A percentile compares a stretch with the other conserved stretches of the same genome.
These are phyloP conservation scores for Rhinogobio ventralis DNA, from an alignment of 2,797 vertebrate genomes.

Conservation along the genomic window DNA sequence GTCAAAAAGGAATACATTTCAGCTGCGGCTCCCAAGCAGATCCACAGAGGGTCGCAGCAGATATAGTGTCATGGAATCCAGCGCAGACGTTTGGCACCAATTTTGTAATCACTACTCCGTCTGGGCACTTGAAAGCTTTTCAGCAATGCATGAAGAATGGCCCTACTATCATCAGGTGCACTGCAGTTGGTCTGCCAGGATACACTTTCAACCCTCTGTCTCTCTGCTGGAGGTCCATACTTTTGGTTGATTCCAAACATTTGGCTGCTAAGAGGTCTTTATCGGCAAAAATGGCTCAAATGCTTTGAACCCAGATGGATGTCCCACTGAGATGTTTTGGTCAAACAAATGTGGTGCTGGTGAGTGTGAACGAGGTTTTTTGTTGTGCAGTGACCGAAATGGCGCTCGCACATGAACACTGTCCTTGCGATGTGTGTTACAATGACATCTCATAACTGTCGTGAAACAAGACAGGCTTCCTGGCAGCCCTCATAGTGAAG, in stretches of 20 bases:
- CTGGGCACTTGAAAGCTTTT: slow-evolving; percentile 42
- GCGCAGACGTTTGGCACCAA: slow-evolving; percentile 27
- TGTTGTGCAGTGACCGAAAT: neutral
- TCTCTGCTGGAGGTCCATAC: slow-evolving; percentile 30
- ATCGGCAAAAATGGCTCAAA: slow-evolving; percentile 26
- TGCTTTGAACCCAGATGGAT: slow-evolving; percentile 25
- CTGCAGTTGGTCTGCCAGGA: neutral
- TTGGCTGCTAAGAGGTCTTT: slow-evolving; percentile 42
- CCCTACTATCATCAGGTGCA: slow-evolving; percentile 23
- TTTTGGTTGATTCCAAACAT: slow-evolving; percentile 32
- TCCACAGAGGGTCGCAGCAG: neutral
- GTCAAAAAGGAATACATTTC: neutral
- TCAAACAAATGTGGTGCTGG: slow-evolving; percentile 13
- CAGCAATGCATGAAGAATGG: slow-evolving; percentile 39
- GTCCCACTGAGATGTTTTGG: slow-evolving; percentile 29
- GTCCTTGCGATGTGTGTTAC: neutral
- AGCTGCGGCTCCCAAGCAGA: neutral
- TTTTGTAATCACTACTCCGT: slow-evolving; percentile 46
- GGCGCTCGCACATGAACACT: neutral
- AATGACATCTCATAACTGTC: slow-evolving; percentile 21
- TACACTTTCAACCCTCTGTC: slow-evolving; percentile 7
- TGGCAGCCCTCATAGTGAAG: neutral
- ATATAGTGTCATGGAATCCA: slow-evolving; percentile 34
- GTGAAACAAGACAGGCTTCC: slow-evolving; percentile 19
- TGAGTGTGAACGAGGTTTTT: neutral